phyloP scores from a whole-genome alignment of 2,888 invertebrate species.

The Chymomyza fuscimana region DNA sequence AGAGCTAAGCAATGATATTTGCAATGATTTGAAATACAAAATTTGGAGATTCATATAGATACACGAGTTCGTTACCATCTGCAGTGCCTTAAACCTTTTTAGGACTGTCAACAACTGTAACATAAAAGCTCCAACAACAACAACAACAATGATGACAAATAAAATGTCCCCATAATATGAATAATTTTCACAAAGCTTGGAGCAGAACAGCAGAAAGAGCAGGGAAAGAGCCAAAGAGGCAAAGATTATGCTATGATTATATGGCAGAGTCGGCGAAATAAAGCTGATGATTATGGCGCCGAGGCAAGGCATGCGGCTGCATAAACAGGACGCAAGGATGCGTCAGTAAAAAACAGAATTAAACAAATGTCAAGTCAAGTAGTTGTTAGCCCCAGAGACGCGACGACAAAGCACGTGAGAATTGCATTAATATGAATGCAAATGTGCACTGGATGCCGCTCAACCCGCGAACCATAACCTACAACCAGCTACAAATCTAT shows the following conservation, averaged over 20 bases:
- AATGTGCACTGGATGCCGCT: conserved; percentile 42
- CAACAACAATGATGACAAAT: conserved; percentile 37
- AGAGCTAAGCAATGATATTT: too few relatives aligned
- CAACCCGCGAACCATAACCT: background rate
- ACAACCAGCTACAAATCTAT: conserved; percentile 52
- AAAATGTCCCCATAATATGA: conserved; percentile 62
- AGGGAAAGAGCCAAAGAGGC: conserved; percentile 35
- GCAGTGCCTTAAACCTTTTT: conserved; percentile 46
- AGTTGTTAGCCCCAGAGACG: conserved; percentile 21
- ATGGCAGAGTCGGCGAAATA: conserved; percentile 28
- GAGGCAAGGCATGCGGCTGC: conserved; percentile 50
- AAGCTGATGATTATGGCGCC: conserved; percentile 43
- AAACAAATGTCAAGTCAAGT: conserved; percentile 59
- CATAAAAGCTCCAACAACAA: conserved; percentile 17
- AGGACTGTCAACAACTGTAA: conserved; percentile 53
- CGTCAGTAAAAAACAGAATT: conserved; percentile 62
- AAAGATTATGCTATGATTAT: conserved; percentile 62
- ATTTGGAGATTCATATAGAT: background rate
- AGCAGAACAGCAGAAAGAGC: conserved; percentile 4
- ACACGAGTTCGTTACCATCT: background rate
- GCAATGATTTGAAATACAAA: too few relatives aligned
- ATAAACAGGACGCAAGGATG: conserved; percentile 61
- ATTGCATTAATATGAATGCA: conserved; percentile 72
- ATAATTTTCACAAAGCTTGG: conserved; percentile 41
- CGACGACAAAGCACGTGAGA: conserved; percentile 68